These are phyloP conservation scores for Drosophila peninsularis DNA, from an alignment of 2,888 invertebrate species.

Conservation along the genomic window DNA sequence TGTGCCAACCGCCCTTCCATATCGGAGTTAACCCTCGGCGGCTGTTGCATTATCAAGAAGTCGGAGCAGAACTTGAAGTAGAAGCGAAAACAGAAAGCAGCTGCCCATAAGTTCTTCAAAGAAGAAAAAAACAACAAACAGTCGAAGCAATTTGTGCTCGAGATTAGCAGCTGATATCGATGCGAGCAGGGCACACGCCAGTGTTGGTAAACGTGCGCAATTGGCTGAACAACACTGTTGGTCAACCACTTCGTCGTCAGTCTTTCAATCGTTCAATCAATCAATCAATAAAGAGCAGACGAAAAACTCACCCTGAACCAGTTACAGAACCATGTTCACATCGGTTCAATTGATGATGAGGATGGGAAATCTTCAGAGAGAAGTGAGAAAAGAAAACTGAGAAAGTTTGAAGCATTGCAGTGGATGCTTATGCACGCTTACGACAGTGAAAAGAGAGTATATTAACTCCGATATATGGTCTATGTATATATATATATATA, in stretches of 20 bases:
- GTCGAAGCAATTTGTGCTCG: neutral
- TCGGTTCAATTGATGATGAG: conserved; percentile 1
- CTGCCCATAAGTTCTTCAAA: conserved; percentile 37
- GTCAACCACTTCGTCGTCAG: neutral
- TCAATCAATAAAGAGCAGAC: neutral
- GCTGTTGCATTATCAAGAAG: conserved; percentile 29
- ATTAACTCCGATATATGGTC: neutral
- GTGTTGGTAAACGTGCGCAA: neutral
- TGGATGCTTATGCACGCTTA: neutral
- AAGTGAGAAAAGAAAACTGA: neutral
- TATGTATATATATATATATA: neutral
- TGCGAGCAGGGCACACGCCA: neutral
- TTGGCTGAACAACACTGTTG: neutral
- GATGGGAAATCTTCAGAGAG: neutral
- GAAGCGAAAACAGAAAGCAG: conserved; percentile 38
- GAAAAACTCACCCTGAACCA: neutral
- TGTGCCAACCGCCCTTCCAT: conserved; percentile 10
- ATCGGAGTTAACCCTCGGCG: conserved; percentile 34
- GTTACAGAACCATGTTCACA: neutral
- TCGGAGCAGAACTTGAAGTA: conserved; percentile 10
- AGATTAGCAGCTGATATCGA: neutral
- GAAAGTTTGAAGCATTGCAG: conserved; percentile 1
- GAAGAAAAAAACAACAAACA: neutral
- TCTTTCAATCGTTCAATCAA: neutral
- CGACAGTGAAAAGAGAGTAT: neutral